Evolutionary conservation across 2,797 vertebrate genomes (phyloP), one percentile per base, ranked within the genome.

Genomic region (Dendrocincla fuliginosa): DNA sequence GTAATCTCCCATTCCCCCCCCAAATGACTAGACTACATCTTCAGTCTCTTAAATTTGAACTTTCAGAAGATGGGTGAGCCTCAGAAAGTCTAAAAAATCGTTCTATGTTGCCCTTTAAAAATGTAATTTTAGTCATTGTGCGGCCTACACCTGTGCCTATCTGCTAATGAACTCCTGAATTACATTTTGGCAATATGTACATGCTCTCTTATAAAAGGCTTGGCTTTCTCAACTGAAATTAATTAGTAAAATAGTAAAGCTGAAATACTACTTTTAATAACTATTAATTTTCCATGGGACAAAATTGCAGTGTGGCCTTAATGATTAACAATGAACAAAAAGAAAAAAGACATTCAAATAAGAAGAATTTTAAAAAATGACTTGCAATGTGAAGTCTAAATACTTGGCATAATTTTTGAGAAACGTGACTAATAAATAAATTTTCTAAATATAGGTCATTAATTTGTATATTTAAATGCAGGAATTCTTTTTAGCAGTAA

Each of bases 1-100:
- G 75, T 75, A 95, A 87, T 90, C 33, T 70, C 35, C 35, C 35
- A 7, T 95, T 76, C 70, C 57, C 70, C 52, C 3, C 12, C 44
- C 75, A 90, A 89, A 82, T 28, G 6, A 87, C 80, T 87, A 84
- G 68, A 89, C 24, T n/a, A 35, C 55, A 96, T 95, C 88, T 91
- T 95, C 52, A 84, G 33, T 70, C n/a, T 49, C 68, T 88, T 90
- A 56, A 89, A 92, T 23, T 37, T 78, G 41, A 94, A 94, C 76
- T 95, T 95, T 84, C 57, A 83, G 57, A 93, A 94, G 33, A 69
- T 73, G n/a, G 33, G 41, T n/a, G 47, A 91, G 39, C 64, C 75
- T 84, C 55, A 85, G 32, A 94, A 83, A 78, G 42, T 80, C 49
- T 84, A 47, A 81, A 94, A 93, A 77, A 33, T 71, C 4, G 5